Evolutionary conservation across 2,113 vertebrate species (phyloP).

Genomic region (Takifugu bimaculatus): DNA sequence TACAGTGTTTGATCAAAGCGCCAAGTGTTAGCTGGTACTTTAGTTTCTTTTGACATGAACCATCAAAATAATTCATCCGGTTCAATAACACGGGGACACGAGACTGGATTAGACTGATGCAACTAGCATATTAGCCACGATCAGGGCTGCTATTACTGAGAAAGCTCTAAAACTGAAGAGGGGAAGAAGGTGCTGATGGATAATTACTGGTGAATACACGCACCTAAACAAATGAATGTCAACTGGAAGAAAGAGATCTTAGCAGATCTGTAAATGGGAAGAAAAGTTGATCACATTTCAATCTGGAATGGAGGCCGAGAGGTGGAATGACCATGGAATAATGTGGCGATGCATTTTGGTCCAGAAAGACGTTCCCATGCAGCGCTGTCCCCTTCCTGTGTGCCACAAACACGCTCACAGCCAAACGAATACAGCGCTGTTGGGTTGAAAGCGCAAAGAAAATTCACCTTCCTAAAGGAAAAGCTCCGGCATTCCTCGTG

Average conservation of each 20-base stretch:
- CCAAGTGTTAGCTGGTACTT: slow-evolving; percentile 33
- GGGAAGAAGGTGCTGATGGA: slow-evolving; percentile 16
- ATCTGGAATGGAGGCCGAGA: slow-evolving; percentile 31
- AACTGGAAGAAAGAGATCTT: slow-evolving; percentile 14
- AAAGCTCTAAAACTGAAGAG: slow-evolving; percentile 17
- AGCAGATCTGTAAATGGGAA: slow-evolving; percentile 7
- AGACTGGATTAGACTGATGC: slow-evolving; percentile 2
- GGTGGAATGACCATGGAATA: slow-evolving; percentile 6
- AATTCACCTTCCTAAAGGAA: slow-evolving; percentile 13
- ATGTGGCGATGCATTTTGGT: slow-evolving; percentile 6
- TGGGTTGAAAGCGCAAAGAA: slow-evolving; percentile 12
- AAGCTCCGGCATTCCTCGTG: slow-evolving; percentile 21
- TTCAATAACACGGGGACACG: slow-evolving; percentile 3
- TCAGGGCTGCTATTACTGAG: slow-evolving; percentile 15
- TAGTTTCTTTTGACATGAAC: slow-evolving; percentile 16
- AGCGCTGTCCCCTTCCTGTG: not conserved
- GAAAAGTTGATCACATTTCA: slow-evolving; percentile 9
- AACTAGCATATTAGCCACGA: slow-evolving; percentile 4
- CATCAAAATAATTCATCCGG: not conserved
- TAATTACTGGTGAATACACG: slow-evolving; percentile 30
- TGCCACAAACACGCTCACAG: not conserved
- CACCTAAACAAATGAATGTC: slow-evolving; percentile 11
- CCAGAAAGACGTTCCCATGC: slow-evolving; percentile 7
- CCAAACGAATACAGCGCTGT: slow-evolving; percentile 21
- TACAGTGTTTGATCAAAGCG: slow-evolving; percentile 27